Base-by-base conservation (phyloP, 2,113 vertebrate genomes). In the Ochotona princeps region DNA sequence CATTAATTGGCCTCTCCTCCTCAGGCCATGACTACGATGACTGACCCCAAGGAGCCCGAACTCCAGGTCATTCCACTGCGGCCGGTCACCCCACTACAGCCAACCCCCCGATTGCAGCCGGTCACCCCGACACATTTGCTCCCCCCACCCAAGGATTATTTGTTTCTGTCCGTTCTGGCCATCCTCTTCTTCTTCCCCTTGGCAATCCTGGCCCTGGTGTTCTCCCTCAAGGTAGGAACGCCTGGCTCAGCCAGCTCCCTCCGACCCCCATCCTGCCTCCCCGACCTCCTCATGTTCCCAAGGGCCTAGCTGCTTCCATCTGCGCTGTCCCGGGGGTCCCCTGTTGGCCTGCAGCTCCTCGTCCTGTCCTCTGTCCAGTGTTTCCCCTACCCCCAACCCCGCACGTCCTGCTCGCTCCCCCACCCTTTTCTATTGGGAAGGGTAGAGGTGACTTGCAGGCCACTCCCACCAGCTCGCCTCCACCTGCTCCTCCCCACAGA, bases 181-280 rank as follows among this genome's bases (percentile, higher is more conserved):
- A 18, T 85, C 13, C 60, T 82, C 76, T 94, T 95, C 92, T 83
- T 49, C 35, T 54, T 94, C 47, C 38, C 54, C 23, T 32, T 91
- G 57, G 92, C 69, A 32, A n/a, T 89, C 8, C 79, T 25, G 0
- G 80, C 80, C 20, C 28, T 95, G 35, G 2, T 61, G 3, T 96
- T 95, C 79, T 95, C 87, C 69, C 4, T 95, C 35, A 89, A 94
- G 87, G 94, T 95, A 75, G 65, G 69, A 57, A 18, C 54, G 18
- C 54, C 54, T 57, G 54, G 14, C 54, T 57, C 14, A 57, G 54
- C 54, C 54, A 18, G 18, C 54, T 14, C 54, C 54, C 54, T 57
- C 54, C 13, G 38, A 57, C 18, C 54, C 54, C 54, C 54, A 57
- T 57, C 54, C 54, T 18, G 18, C 54, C 54, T 57, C 54, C 13